A percentile compares a stretch with the other conserved stretches of the same genome.
Conservation (phyloP, 53 echinoderm and acorn worm species). For the Stichopus horrens region DNA sequence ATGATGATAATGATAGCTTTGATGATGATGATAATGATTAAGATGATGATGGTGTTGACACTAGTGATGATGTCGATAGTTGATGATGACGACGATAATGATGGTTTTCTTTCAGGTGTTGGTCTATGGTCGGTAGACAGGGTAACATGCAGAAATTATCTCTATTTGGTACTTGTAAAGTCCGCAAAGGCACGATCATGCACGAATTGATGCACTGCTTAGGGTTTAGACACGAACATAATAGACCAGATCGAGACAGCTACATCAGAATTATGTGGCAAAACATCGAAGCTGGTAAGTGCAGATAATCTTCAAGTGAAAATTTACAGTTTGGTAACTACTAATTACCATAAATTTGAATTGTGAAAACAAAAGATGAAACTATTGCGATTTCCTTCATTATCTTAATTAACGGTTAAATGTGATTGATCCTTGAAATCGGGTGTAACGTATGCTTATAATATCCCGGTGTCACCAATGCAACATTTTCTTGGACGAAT, state of each 20-base stretch:
- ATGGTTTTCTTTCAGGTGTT: slow-evolving; percentile 60
- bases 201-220: slow-evolving; percentile 94
- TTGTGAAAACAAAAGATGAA: no score
- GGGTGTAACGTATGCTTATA: no score
- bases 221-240: slow-evolving; percentile 91
- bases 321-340: no score
- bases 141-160: slow-evolving; percentile 83
- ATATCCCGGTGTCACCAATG: no score
- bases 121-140: slow-evolving; percentile 89
- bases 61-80: neutral
- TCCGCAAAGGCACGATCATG: slow-evolving; percentile 81
- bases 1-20: neutral
- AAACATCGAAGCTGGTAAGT: slow-evolving; percentile 81
- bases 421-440: no score
- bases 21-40: neutral
- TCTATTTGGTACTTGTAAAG: slow-evolving; percentile 70
- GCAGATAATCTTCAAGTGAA: neutral
- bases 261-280: slow-evolving; percentile 87
- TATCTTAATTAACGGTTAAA: no score
- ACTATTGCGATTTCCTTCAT: no score
- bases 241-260: slow-evolving; percentile 80
- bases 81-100: neutral
- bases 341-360: no score
- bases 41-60: neutral
- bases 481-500: no score